These are phyloP conservation scores for Hydrocynus forskahlii DNA, from an alignment of 2,797 vertebrate genomes.

Conservation along the genomic window DNA sequence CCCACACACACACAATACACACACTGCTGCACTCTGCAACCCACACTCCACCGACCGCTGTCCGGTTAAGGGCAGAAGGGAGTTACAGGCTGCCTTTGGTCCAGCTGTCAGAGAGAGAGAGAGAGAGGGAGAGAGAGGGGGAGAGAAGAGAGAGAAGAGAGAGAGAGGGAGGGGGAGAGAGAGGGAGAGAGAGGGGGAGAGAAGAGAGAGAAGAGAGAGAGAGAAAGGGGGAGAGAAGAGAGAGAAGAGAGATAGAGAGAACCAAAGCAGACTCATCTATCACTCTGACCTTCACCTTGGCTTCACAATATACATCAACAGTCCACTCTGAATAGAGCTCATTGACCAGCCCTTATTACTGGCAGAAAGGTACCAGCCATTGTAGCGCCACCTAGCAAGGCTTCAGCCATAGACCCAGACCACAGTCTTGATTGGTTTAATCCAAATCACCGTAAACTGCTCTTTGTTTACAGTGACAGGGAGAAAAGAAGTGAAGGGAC, in stretches of 20 bases:
- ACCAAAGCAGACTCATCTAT: slow-evolving; percentile 13
- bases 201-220: too few relatives aligned
- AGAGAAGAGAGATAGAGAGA: not conserved
- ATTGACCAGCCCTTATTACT: slow-evolving; percentile 36
- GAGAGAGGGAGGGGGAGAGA: not conserved
- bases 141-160: too few relatives aligned
- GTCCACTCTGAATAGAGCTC: slow-evolving; percentile 25
- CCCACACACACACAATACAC: not conserved
- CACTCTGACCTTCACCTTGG: slow-evolving; percentile 37
- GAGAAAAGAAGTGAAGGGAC: too few relatives aligned
- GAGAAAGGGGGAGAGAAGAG: not conserved
- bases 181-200: not conserved
- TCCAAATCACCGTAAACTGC: too few relatives aligned
- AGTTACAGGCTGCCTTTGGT: not conserved
- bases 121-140: not conserved
- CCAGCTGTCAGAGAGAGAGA: not conserved
- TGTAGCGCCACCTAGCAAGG: too few relatives aligned
- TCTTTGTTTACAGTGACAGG: too few relatives aligned
- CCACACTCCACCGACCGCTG: not conserved
- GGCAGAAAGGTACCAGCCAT: slow-evolving; percentile 4
- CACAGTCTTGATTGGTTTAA: too few relatives aligned
- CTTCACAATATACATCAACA: slow-evolving; percentile 27
- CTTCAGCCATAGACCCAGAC: too few relatives aligned
- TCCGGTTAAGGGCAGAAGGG: not conserved
- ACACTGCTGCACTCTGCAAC: not conserved